phyloP scores from a whole-genome alignment of 2,888 invertebrate species.

The Herminia tarsipennalis region DNA sequence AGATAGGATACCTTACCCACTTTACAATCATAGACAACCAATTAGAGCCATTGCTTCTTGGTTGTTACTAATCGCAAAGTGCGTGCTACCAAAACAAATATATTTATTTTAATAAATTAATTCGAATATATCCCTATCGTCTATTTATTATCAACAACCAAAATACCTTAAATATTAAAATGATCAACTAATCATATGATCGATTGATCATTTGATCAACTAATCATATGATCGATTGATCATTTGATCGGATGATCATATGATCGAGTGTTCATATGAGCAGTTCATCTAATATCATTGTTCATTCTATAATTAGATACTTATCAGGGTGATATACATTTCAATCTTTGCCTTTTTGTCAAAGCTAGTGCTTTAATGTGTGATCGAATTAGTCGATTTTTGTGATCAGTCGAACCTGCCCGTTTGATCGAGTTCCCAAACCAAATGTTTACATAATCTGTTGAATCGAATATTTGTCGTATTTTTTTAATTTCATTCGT shows the following conservation, averaged over 20 bases:
- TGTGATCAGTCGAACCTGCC: conserved; percentile 12
- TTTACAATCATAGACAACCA: no score
- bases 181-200: conserved; percentile 11
- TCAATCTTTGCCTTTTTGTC: conserved; percentile 19
- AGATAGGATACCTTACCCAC: no score
- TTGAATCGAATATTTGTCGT: no score
- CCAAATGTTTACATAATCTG: no score
- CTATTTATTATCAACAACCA: conserved; percentile 13
- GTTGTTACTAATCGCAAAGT: no score
- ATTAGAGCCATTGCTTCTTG: no score
- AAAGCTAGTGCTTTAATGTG: conserved; percentile 21
- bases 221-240: conserved; percentile 9
- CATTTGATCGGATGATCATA: conserved; percentile 1
- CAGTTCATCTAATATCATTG: conserved; percentile 28
- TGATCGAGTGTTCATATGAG: conserved; percentile 6
- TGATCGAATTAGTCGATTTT: not conserved
- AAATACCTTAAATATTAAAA: conserved; percentile 9
- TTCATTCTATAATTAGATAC: conserved; percentile 19
- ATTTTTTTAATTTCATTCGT: no score
- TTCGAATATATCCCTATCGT: conserved; percentile 10
- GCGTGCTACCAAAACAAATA: no score
- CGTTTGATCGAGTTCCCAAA: conserved; percentile 15
- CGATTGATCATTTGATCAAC: conserved; percentile 3
- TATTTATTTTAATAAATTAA: conserved; percentile 14
- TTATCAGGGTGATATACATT: conserved; percentile 14